phyloP scores from a whole-genome alignment of 2,888 invertebrate genomes.

The Diabrotica balteata region DNA sequence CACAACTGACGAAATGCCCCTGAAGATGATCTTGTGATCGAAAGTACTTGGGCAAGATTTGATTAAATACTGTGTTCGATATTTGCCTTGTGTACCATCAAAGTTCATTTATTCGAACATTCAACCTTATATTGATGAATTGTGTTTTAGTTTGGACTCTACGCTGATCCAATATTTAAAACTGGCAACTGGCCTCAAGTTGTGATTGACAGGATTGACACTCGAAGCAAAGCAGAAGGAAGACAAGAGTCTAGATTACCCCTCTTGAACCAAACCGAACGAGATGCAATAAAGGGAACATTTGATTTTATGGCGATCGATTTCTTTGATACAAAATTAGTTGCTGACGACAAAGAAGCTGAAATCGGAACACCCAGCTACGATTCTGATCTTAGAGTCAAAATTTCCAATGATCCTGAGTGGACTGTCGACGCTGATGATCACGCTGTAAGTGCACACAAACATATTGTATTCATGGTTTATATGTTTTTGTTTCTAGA shows the following conservation, averaged over 20 bases:
- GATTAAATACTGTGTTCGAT: no score
- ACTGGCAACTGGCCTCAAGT: conserved; percentile 17
- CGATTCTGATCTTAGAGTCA: conserved; percentile 13
- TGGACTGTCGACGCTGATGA: conserved; percentile 17
- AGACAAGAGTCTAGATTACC: conserved; percentile 10
- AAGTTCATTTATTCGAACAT: no score
- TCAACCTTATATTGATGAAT: background rate
- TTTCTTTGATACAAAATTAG: conserved; percentile 16
- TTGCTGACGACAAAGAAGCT: conserved; percentile 6
- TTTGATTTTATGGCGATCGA: conserved; percentile 22
- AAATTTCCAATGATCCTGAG: background rate
- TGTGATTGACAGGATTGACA: background rate
- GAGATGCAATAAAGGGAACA: conserved; percentile 6
- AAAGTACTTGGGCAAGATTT: no score
- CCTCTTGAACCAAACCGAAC: conserved; percentile 4
- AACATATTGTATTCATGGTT: no score
- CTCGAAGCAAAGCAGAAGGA: background rate
- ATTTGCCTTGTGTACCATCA: no score
- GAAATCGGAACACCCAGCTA: background rate
- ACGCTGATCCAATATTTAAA: conserved; percentile 20
- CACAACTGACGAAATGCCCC: no score
- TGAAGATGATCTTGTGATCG: no score
- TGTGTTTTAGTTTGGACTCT: conserved; percentile 22
- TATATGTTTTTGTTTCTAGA: conserved; percentile 2
- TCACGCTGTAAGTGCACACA: conserved; percentile 4